Evolutionary conservation across 2,888 invertebrate species (phyloP).

Genomic region (Villa cingulata): DNA sequence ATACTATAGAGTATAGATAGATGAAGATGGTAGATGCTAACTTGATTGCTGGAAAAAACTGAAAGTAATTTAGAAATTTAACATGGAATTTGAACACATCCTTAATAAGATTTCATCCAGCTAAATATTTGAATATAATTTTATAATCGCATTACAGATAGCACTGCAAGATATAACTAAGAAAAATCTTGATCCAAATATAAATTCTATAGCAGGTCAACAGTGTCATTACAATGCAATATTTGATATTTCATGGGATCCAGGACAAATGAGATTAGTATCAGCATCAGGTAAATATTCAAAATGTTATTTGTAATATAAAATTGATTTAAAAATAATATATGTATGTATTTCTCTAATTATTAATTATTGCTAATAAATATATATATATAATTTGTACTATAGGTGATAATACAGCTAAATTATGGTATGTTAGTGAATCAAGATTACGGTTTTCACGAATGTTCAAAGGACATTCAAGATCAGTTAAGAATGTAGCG

Average conservation of each 20-base stretch:
- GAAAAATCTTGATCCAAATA: conserved; percentile 28
- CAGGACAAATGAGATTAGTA: conserved; percentile 58
- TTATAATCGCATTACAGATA: conserved; percentile 17
- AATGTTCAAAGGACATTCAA: conserved; percentile 61
- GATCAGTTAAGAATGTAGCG: conserved; percentile 70
- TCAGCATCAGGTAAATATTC: conserved; percentile 71
- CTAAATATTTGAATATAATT: conserved; percentile 1
- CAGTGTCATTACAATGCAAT: conserved; percentile 74
- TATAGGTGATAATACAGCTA: conserved; percentile 71
- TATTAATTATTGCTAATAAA: too few relatives aligned
- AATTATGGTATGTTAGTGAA: conserved; percentile 59
- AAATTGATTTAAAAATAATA: too few relatives aligned
- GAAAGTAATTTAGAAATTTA: too few relatives aligned
- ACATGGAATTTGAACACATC: too few relatives aligned
- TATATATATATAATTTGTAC: too few relatives aligned
- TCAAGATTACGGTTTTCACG: conserved; percentile 37
- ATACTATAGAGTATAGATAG: too few relatives aligned
- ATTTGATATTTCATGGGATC: conserved; percentile 80
- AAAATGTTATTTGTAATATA: too few relatives aligned
- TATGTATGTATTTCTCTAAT: too few relatives aligned
- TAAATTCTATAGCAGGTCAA: conserved; percentile 38
- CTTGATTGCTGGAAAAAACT: too few relatives aligned
- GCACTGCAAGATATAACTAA: conserved; percentile 40
- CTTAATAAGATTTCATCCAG: too few relatives aligned
- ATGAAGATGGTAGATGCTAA: too few relatives aligned